phyloP scores from a whole-genome alignment of 2,113 vertebrate genomes.

The Ameiurus melas region DNA sequence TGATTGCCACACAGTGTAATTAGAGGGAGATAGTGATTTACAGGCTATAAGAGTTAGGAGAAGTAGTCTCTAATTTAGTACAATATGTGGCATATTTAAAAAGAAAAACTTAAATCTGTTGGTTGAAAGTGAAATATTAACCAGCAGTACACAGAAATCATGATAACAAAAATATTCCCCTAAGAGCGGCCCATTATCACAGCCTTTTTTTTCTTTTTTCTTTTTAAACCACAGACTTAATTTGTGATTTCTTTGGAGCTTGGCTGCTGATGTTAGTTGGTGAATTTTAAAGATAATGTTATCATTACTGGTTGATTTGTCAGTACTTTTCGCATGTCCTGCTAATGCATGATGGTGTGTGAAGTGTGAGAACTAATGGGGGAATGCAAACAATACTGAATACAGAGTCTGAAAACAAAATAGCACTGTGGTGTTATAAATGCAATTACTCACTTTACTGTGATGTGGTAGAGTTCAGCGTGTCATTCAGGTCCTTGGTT shows the following conservation, averaged over 20 bases:
- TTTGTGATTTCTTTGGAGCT: neutral
- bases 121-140: constrained; percentile 12
- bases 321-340: neutral
- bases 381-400: neutral
- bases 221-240: neutral
- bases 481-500: neutral
- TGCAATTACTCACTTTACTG: constrained; percentile 16
- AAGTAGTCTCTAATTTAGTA: neutral
- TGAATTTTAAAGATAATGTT: neutral
- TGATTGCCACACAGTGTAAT: constrained; percentile 1
- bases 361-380: constrained; percentile 5
- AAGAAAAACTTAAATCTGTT: neutral
- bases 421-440: constrained; percentile 20
- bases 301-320: neutral
- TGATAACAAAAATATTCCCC: neutral
- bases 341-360: neutral
- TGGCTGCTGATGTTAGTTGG: neutral
- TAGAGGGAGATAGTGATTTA: constrained; percentile 2
- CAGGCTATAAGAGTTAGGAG: neutral
- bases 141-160: neutral
- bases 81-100: neutral
- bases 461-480: neutral
- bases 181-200: neutral
- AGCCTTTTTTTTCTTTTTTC: neutral
- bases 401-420: constrained; percentile 11